phyloP scores from a whole-genome alignment of 2,113 vertebrate genomes.

The Platichthys stellatus region DNA sequence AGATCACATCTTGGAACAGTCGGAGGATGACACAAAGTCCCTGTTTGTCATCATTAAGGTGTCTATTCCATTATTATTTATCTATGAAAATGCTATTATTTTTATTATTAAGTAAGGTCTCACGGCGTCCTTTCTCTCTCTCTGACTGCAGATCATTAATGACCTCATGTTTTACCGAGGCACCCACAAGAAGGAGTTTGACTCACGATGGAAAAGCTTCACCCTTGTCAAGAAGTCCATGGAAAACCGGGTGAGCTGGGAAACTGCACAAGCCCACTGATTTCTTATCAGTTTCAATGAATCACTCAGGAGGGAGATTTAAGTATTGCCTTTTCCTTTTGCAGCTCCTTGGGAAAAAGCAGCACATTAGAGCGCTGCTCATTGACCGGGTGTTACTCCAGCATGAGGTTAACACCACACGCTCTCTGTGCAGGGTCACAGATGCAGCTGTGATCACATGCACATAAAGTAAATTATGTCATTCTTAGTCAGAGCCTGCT shows the following conservation, averaged over 20 bases:
- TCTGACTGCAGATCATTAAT: slow-evolving; percentile 87
- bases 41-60: slow-evolving; percentile 98
- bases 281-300: slow-evolving; percentile 35
- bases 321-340: slow-evolving; percentile 28
- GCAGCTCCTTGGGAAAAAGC: slow-evolving; percentile 95
- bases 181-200: slow-evolving; percentile 96
- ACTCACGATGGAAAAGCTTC: slow-evolving; percentile 98
- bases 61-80: slow-evolving; percentile 17
- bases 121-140: slow-evolving; percentile 25
- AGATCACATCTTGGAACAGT: slow-evolving; percentile 93
- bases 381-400: slow-evolving; percentile 96
- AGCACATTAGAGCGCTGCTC: slow-evolving; percentile 93
- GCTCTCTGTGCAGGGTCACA: background rate
- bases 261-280: background rate
- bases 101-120: slow-evolving; percentile 20
- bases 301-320: slow-evolving; percentile 1
- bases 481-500: background rate
- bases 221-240: slow-evolving; percentile 98
- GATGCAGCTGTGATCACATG: background rate
- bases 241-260: slow-evolving; percentile 92
- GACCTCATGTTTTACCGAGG: slow-evolving; percentile 96
- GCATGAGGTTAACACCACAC: slow-evolving; percentile 87
- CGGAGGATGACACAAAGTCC: slow-evolving; percentile 98
- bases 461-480: background rate
- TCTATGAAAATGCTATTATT: slow-evolving; percentile 25